Conservation (phyloP, 2,888 invertebrate species). For the Xiphydria camelus region DNA sequence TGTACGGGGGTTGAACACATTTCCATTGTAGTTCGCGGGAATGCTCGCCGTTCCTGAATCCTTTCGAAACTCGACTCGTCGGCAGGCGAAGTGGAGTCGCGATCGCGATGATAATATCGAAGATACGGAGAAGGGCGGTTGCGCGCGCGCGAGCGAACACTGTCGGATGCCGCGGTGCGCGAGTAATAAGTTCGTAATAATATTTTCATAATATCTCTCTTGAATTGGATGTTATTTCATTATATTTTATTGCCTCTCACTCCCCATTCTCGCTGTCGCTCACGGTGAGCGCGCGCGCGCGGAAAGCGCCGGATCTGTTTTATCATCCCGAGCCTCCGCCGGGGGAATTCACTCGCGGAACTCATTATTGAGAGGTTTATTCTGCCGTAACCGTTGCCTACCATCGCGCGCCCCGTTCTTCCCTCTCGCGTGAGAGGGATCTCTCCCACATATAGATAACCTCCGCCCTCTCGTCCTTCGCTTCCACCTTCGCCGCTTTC, state of each 20-base stretch:
- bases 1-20: no score
- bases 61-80: no score
- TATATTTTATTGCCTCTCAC: conserved; percentile 53
- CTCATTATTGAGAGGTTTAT: conserved; percentile 8
- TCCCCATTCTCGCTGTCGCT: conserved; percentile 44
- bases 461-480: conserved; percentile 4
- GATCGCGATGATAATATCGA: no score
- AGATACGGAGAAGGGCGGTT: no score
- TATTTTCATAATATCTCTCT: conserved; percentile 56
- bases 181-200: conserved; percentile 57
- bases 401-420: conserved; percentile 8
- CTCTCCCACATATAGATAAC: no score
- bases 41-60: no score
- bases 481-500: background rate
- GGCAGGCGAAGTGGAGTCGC: no score
- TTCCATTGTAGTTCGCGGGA: no score
- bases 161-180: conserved; percentile 29
- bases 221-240: conserved; percentile 55
- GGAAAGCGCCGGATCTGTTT: background rate
- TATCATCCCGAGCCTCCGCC: conserved; percentile 5
- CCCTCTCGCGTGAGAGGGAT: background rate
- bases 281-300: background rate
- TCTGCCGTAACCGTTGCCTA: background rate
- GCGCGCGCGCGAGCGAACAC: conserved; percentile 14
- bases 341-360: conserved; percentile 5